Conservation (phyloP, 2,113 vertebrate genomes). For the Silurus asotus region DNA sequence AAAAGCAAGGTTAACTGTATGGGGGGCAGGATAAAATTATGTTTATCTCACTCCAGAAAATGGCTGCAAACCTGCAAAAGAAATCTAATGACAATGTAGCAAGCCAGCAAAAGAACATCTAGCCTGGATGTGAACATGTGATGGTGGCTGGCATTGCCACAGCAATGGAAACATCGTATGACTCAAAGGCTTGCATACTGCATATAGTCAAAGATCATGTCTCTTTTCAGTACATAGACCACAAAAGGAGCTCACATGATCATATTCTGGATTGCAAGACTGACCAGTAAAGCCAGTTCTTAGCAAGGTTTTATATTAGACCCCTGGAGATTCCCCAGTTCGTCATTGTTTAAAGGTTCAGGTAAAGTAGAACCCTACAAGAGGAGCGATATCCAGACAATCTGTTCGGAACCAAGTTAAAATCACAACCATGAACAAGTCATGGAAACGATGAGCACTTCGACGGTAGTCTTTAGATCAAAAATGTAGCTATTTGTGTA, state of each 20-base stretch:
- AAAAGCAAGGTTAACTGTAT: constrained; percentile 46
- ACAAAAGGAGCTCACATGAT: neutral
- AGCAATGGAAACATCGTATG: constrained; percentile 67
- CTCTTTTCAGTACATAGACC: neutral
- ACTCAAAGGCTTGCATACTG: neutral
- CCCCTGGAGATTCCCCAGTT: neutral
- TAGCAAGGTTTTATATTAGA: neutral
- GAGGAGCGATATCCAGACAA: neutral
- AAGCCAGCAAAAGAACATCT: constrained; percentile 48
- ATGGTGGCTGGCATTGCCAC: constrained; percentile 48
- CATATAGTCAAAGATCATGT: neutral
- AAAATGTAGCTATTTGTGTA: neutral
- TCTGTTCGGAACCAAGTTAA: neutral
- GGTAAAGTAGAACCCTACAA: neutral
- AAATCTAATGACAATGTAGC: constrained; percentile 16
- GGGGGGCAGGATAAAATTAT: constrained; percentile 30
- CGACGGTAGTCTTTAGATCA: neutral
- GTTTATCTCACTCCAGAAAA: constrained; percentile 24
- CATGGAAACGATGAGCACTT: neutral
- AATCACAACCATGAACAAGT: neutral
- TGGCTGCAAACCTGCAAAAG: constrained; percentile 4
- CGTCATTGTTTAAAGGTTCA: neutral
- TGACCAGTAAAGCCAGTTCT: neutral
- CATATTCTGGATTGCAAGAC: neutral
- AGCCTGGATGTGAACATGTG: neutral